Evolutionary conservation across 2,797 vertebrate species (phyloP), one percentile per base, ranked within the genome.

Genomic region (Buphagus erythrorhynchus): DNA sequence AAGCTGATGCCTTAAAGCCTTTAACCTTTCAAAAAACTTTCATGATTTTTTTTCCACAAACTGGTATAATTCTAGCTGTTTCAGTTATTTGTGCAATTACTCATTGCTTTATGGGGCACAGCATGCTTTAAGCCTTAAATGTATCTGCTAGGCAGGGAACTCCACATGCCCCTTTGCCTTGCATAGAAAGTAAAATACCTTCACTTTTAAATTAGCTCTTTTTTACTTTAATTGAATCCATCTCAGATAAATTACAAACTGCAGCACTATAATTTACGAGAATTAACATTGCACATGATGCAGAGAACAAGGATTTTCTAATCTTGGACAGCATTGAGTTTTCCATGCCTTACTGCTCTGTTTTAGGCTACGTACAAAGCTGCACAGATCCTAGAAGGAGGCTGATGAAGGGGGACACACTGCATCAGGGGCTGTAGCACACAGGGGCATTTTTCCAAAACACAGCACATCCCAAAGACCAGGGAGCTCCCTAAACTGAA

Each of bases 91-190:
- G 48, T 77, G 62, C 71, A 72, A 87, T 89, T 89, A 94, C 57
- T 95, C 80, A 82, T 5, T 72, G 33, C 51, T 93, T 82, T 89
- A 78, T 48, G 38, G 52, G 33, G 55, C 94, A 83, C 89, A 92
- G 93, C 93, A 48, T 45, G 95, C n/a, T 82, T 81, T 88, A 93
- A 92, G 76, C 48, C 42, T 88, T 89, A 93, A 96, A 95, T 68
- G 46, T 13, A 28, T 66, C 65, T 69, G 35, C 38, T 16, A 83
- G 69, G 83, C 71, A 95, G 80, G 58, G 54, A 90, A 81, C 75
- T 87, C 85, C 69, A 78, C 81, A 90, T 69, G 49, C 4, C 40
- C 35, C 40, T 67, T 77, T 74, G 55, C 75, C 66, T 94, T 31
- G 21, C n/a, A 69, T 13, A 36, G 63, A 76, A 96, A 95, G 55